Percentiles rank a stretch among this genome's conserved stretches.
Conservation (phyloP, 2,797 vertebrate genomes). For the Podarcis siculus region DNA sequence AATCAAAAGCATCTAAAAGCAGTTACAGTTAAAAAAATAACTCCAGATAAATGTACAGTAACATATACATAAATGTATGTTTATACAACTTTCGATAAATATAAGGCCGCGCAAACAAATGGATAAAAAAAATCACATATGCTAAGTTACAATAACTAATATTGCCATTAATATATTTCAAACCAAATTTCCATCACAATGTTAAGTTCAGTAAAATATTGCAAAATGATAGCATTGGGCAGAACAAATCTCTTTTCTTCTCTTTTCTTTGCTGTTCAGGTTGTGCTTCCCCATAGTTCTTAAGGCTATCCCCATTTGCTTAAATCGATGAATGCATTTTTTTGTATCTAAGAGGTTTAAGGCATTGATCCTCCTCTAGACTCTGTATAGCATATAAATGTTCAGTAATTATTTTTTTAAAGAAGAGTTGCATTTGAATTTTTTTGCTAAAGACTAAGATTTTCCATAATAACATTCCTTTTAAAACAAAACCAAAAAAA, state of each 20-base stretch:
- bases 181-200: neutral
- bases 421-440: neutral
- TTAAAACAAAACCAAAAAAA: too few relatives aligned
- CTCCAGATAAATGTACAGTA: too few relatives aligned
- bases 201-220: too few relatives aligned
- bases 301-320: neutral
- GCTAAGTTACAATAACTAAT: neutral
- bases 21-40: too few relatives aligned
- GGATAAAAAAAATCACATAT: neutral
- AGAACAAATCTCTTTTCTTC: neutral
- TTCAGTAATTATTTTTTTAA: neutral
- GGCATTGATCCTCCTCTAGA: neutral
- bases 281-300: neutral
- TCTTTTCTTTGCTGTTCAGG: neutral
- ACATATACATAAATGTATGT: too few relatives aligned
- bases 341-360: neutral
- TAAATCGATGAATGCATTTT: neutral
- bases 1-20: too few relatives aligned
- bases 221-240: neutral
- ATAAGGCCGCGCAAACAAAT: neutral
- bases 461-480: neutral
- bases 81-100: neutral
- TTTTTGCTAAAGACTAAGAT: neutral
- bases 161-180: neutral
- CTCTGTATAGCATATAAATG: neutral